A percentile compares a stretch with the other conserved stretches of the same genome.
These are phyloP conservation scores for Scolopax rusticola DNA, from an alignment of 2,797 vertebrate species.

Conservation along the genomic window DNA sequence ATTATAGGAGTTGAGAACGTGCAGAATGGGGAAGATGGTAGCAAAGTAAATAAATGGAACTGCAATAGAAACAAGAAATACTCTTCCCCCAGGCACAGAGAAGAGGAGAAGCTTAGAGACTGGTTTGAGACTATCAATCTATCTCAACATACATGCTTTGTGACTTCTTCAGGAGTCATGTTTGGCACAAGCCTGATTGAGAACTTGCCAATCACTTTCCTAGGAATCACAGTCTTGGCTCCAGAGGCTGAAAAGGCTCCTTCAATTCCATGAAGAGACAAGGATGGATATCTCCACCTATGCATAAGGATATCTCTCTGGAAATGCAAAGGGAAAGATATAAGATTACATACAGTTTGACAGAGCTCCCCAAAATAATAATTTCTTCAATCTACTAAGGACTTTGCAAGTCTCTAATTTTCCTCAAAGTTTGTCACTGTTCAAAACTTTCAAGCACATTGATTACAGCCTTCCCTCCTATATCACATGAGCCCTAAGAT, in stretches of 20 bases:
- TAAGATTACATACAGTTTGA: not conserved
- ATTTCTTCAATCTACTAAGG: not conserved
- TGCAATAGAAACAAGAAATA: not conserved
- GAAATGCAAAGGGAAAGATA: not conserved
- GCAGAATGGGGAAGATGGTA: not conserved
- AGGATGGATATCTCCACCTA: slow-evolving; percentile 93
- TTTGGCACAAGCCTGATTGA: slow-evolving; percentile 95
- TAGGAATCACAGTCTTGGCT: slow-evolving; percentile 95
- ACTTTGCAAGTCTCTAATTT: not conserved
- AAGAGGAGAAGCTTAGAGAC: not conserved
- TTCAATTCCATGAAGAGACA: slow-evolving; percentile 97
- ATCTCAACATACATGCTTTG: slow-evolving; percentile 83
- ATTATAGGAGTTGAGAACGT: not conserved
- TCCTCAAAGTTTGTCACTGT: not conserved
- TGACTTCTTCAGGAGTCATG: slow-evolving; percentile 92
- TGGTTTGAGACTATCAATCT: not conserved
- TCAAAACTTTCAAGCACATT: not conserved
- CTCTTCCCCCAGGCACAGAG: not conserved
- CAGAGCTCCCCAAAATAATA: not conserved
- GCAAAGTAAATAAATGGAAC: not conserved
- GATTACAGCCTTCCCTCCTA: not conserved
- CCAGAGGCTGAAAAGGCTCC: slow-evolving; percentile 92
- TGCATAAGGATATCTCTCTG: slow-evolving; percentile 95
- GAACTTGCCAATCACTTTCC: slow-evolving; percentile 96
- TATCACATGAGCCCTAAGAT: not conserved